Conservation (phyloP, 2,888 invertebrate genomes). For the Gisinianus flammeolus region DNA sequence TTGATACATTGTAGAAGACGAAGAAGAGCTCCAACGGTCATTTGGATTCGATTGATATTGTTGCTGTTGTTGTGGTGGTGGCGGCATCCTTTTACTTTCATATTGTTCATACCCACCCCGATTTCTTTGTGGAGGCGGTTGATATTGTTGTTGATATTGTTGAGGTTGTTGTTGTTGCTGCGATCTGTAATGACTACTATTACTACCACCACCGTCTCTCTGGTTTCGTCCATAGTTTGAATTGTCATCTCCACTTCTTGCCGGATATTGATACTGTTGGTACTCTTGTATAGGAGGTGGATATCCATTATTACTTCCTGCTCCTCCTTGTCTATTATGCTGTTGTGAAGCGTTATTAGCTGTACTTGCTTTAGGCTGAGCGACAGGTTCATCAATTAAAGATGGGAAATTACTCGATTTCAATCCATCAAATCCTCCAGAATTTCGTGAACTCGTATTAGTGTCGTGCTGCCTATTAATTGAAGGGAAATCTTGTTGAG, state of each 20-base stretch:
- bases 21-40: background rate
- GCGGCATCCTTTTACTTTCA: slow-evolving; percentile 11
- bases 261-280: background rate
- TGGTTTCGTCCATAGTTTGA: background rate
- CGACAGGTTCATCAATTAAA: slow-evolving; percentile 21
- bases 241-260: background rate
- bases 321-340: background rate
- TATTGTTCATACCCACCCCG: slow-evolving; percentile 17
- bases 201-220: background rate
- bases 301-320: background rate
- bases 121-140: slow-evolving; percentile 18
- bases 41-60: background rate
- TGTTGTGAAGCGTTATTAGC: background rate
- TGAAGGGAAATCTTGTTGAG: slow-evolving; percentile 6
- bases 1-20: too few species aligned
- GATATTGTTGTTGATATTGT: slow-evolving; percentile 12
- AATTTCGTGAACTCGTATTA: background rate
- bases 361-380: background rate
- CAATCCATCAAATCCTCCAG: slow-evolving; percentile 18
- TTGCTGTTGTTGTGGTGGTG: background rate
- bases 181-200: background rate
- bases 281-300: background rate
- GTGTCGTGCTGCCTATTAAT: too few species aligned
- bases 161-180: slow-evolving; percentile 15
- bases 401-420: slow-evolving; percentile 36